Evolutionary conservation across 2,888 invertebrate genomes (phyloP).

Genomic region (Clanis bilineata): DNA sequence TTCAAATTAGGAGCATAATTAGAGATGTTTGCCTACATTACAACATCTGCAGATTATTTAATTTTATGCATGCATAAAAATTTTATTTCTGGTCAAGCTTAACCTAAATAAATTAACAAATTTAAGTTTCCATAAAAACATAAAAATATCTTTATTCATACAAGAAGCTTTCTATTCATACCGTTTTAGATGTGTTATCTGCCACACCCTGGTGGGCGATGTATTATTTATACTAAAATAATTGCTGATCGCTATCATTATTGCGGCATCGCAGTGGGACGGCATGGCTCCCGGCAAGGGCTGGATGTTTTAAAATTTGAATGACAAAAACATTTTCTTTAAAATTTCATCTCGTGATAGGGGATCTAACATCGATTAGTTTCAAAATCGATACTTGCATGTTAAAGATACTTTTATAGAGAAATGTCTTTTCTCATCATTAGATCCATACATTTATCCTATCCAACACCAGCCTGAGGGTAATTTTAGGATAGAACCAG

Average conservation of each 20-base stretch:
- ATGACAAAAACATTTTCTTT: constrained; percentile 49
- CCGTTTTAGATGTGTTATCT: constrained; percentile 48
- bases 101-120: too few relatives aligned
- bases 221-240: constrained; percentile 60
- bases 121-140: not conserved
- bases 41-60: too few relatives aligned
- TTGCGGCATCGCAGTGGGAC: constrained; percentile 51
- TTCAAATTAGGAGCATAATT: not conserved
- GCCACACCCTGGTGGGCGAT: constrained; percentile 51
- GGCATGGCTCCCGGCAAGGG: constrained; percentile 67
- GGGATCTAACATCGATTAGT: not conserved
- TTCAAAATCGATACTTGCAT: not conserved
- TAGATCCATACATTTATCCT: too few relatives aligned
- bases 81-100: too few relatives aligned
- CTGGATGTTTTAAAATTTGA: constrained; percentile 41
- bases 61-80: too few relatives aligned
- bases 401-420: too few relatives aligned
- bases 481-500: too few relatives aligned
- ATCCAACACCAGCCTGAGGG: too few relatives aligned
- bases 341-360: too few relatives aligned
- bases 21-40: too few relatives aligned
- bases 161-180: constrained; percentile 35
- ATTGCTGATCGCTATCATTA: constrained; percentile 77
- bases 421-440: too few relatives aligned
- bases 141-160: not conserved